These are phyloP conservation scores for Apostichopus japonicus DNA, from an alignment of 35 echinoderm and acorn worm species.

Conservation along the genomic window DNA sequence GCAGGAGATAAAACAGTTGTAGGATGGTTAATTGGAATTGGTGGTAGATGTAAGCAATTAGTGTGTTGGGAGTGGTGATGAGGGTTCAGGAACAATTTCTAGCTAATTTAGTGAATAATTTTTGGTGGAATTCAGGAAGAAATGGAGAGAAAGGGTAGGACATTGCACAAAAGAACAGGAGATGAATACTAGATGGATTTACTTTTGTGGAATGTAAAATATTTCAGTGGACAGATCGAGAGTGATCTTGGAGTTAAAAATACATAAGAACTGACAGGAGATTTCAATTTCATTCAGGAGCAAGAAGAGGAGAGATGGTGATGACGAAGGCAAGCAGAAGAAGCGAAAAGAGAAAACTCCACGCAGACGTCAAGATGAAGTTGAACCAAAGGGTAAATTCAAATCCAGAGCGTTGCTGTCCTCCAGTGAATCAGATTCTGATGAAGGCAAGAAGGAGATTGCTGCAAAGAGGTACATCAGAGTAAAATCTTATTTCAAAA, in stretches of 20 bases:
- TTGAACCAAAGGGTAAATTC: conserved; percentile 68
- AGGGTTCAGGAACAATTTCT: no score
- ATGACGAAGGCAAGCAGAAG: conserved; percentile 60
- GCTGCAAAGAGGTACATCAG: conserved; percentile 47
- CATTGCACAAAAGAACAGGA: no score
- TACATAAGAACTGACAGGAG: background rate
- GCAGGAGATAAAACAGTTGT: no score
- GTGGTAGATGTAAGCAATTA: no score
- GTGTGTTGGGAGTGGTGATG: no score
- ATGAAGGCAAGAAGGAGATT: conserved; percentile 77
- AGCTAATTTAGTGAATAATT: no score
- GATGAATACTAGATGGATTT: no score
- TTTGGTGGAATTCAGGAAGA: no score
- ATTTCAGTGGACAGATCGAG: background rate
- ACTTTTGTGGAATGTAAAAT: no score
- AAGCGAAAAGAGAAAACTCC: conserved; percentile 55
- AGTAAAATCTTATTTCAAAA: no score
- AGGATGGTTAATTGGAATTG: no score
- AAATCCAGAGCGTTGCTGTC: conserved; percentile 92
- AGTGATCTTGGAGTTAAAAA: background rate
- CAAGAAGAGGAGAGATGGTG: conserved; percentile 35
- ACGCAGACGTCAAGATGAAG: conserved; percentile 38
- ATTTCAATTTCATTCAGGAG: conserved; percentile 31
- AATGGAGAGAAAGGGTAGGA: no score
- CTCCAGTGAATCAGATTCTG: conserved; percentile 96